Evolutionary conservation across 2,797 vertebrate genomes (phyloP).

Genomic region (Sphaeramia orbicularis): DNA sequence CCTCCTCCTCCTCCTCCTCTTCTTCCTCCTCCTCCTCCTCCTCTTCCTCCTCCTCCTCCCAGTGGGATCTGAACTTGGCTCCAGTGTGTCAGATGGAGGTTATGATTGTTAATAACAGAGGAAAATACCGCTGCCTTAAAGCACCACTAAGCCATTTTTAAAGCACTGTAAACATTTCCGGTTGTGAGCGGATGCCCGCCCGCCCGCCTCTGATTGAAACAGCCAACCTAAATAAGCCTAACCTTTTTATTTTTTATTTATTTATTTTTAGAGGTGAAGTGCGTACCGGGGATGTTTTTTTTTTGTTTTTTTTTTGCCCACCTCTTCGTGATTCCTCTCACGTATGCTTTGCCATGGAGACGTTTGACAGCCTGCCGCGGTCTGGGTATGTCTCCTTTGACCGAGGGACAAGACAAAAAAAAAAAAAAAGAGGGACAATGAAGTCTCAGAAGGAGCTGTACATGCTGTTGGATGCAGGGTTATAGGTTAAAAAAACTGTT

Average conservation of each 20-base stretch:
- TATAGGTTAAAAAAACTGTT: background rate
- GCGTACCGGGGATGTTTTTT: slow-evolving; percentile 36
- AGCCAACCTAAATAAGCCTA: slow-evolving; percentile 16
- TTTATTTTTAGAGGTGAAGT: slow-evolving; percentile 33
- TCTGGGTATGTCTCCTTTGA: slow-evolving; percentile 56
- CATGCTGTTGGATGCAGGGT: background rate
- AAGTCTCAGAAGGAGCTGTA: background rate
- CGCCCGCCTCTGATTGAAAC: slow-evolving; percentile 6
- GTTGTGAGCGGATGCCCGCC: too few species aligned
- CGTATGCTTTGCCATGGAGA: slow-evolving; percentile 79
- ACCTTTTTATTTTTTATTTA: background rate
- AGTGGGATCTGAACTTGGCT: slow-evolving; percentile 13
- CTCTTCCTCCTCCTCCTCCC: too few species aligned
- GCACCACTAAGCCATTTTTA: background rate
- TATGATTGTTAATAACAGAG: too few species aligned
- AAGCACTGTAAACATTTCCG: too few species aligned
- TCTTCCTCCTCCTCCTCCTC: too few species aligned
- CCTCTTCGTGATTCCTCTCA: slow-evolving; percentile 74
- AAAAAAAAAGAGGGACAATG: background rate
- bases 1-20: too few species aligned
- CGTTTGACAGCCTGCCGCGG: slow-evolving; percentile 76
- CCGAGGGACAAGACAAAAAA: slow-evolving; percentile 25
- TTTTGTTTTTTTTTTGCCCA: too few species aligned
- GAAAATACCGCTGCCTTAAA: too few species aligned
- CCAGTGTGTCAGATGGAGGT: background rate